Percentiles rank a stretch among this genome's conserved stretches.
Conservation (phyloP, 2,113 vertebrate genomes). For the Eidolon helvum region DNA sequence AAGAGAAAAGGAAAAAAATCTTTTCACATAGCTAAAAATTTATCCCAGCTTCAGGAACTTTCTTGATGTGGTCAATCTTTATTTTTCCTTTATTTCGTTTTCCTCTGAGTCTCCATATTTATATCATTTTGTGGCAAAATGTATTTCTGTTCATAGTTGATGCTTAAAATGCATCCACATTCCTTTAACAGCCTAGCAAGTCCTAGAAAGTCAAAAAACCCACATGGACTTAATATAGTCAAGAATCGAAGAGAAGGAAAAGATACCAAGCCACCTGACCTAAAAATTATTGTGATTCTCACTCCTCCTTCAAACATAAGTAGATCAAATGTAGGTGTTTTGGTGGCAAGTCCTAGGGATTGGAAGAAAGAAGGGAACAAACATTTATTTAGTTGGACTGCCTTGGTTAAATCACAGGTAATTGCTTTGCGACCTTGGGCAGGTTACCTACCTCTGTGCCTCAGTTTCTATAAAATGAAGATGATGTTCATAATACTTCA, state of each 20-base stretch:
- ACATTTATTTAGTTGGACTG: neutral
- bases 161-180: neutral
- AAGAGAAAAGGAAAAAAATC: neutral
- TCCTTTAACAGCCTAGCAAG: neutral
- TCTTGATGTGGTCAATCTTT: neutral
- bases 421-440: neutral
- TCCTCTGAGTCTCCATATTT: neutral
- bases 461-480: neutral
- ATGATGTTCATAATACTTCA: neutral
- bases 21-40: neutral
- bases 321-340: neutral
- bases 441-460: neutral
- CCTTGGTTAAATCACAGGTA: neutral
- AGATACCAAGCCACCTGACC: neutral
- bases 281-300: neutral
- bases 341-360: neutral
- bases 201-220: neutral
- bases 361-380: neutral
- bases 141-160: constrained; percentile 1
- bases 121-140: neutral
- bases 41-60: neutral
- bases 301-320: neutral
- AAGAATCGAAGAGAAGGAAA: neutral
- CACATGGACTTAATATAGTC: neutral
- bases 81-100: neutral